Percentiles rank a stretch among this genome's conserved stretches.
Evolutionary conservation across 1,140 invertebrate species (phyloP).

Genomic region (Manduca sexta): DNA sequence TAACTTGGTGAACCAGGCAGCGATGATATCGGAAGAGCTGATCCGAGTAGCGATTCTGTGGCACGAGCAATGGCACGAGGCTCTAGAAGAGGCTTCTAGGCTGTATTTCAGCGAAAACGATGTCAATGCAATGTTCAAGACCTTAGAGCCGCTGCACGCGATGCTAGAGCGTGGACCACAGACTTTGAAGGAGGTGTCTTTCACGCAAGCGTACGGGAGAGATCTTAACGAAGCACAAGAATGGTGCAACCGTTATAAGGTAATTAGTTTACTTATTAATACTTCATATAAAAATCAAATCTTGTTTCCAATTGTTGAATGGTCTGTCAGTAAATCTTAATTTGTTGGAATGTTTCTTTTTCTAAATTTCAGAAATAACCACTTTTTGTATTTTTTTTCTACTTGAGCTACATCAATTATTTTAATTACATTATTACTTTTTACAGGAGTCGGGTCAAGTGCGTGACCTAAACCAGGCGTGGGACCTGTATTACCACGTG

Average conservation of each 20-base stretch:
- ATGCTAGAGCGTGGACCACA: conserved; percentile 95
- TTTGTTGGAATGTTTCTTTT: too few relatives aligned
- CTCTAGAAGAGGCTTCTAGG: conserved; percentile 96
- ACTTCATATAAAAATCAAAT: conserved; percentile 2
- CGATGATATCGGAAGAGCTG: conserved; percentile 96
- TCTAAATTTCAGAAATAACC: too few relatives aligned
- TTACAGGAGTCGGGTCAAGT: conserved; percentile 81
- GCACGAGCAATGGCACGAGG: conserved; percentile 99
- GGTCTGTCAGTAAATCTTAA: too few relatives aligned
- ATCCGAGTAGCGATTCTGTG: conserved; percentile 98
- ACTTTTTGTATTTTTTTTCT: too few relatives aligned
- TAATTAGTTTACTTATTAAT: conserved; percentile 30
- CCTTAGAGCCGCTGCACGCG: conserved; percentile 94
- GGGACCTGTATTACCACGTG: conserved; percentile 99
- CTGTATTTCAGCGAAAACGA: conserved; percentile 96
- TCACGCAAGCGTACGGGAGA: conserved; percentile 95
- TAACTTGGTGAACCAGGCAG: conserved; percentile 93
- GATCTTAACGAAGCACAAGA: conserved; percentile 95
- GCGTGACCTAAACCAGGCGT: conserved; percentile 96
- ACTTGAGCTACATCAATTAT: too few relatives aligned
- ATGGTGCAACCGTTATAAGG: conserved; percentile 93
- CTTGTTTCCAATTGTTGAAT: not conserved
- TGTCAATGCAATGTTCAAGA: conserved; percentile 96
- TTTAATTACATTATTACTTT: not conserved
- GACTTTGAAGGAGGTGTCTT: conserved; percentile 97